Conservation (phyloP, 2,797 vertebrate genomes). For the Enteromius paludinosus region DNA sequence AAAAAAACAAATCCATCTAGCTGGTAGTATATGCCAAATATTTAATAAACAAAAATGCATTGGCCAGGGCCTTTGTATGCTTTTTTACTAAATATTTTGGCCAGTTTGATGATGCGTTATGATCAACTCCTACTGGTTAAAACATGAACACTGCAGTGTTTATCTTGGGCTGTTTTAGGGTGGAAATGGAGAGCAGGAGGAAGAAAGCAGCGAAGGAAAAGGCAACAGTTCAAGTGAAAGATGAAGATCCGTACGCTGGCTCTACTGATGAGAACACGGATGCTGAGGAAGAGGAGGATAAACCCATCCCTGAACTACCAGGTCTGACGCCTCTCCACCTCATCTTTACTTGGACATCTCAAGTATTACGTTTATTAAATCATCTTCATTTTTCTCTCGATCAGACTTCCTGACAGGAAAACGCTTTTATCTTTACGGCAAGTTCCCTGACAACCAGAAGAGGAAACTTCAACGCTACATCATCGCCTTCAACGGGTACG, state of each 20-base stretch:
- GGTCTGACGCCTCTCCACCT: constrained; percentile 67
- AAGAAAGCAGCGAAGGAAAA: constrained; percentile 42
- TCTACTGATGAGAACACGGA: constrained; percentile 93
- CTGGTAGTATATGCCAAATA: not conserved
- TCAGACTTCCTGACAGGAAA: constrained; percentile 81
- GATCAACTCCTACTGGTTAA: no score
- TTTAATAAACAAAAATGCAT: not conserved
- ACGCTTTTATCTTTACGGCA: constrained; percentile 88
- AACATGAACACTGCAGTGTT: not conserved
- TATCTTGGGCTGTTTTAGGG: constrained; percentile 66
- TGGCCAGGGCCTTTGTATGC: not conserved
- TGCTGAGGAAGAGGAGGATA: constrained; percentile 78
- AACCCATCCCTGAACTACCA: constrained; percentile 86
- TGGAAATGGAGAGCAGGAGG: constrained; percentile 67
- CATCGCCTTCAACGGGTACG: constrained; percentile 89
- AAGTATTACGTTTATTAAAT: not conserved
- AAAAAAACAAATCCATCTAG: no score
- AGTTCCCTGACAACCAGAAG: constrained; percentile 85
- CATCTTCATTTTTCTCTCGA: not conserved
- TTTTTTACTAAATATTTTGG: not conserved
- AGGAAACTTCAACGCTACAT: constrained; percentile 86
- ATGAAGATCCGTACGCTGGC: constrained; percentile 83
- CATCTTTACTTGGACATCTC: not conserved
- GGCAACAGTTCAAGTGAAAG: constrained; percentile 42
- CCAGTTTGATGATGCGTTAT: not conserved